Conservation (phyloP, 2,888 invertebrate genomes). For the Drosophila cracens region DNA sequence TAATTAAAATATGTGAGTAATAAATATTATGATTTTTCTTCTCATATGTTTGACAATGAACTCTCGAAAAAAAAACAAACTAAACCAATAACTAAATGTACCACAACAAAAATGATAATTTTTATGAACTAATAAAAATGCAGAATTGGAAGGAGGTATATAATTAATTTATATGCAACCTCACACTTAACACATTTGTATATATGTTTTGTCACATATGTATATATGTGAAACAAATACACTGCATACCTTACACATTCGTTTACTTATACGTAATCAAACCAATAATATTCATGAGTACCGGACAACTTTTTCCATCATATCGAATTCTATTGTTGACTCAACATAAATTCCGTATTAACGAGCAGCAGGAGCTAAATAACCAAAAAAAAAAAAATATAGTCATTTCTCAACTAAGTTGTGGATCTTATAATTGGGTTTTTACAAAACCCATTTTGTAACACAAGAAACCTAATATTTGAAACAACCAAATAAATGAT, state of each 20-base stretch:
- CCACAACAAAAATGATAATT: constrained; percentile 47
- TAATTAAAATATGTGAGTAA: constrained; percentile 54
- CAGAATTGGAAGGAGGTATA: constrained; percentile 85
- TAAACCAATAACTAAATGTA: constrained; percentile 43
- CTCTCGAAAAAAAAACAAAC: constrained; percentile 55
- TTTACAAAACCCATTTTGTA: neutral
- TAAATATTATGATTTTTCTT: constrained; percentile 74
- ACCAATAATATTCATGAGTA: constrained; percentile 8
- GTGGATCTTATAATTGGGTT: no score
- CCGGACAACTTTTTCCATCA: constrained; percentile 39
- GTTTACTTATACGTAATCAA: constrained; percentile 24
- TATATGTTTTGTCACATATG: constrained; percentile 62
- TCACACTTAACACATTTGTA: constrained; percentile 67
- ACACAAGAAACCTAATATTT: neutral
- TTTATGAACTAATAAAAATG: constrained; percentile 57
- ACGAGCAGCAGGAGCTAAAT: neutral
- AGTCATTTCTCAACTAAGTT: neutral
- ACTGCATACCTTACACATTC: constrained; percentile 39
- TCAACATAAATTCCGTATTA: neutral
- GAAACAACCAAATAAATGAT: neutral
- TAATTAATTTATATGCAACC: constrained; percentile 77
- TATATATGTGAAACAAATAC: constrained; percentile 45
- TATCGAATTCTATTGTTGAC: neutral
- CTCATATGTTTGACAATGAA: constrained; percentile 68
- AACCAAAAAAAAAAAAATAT: neutral